phyloP scores from a whole-genome alignment of 2,113 vertebrate genomes.

The Amphiprion ocellaris region DNA sequence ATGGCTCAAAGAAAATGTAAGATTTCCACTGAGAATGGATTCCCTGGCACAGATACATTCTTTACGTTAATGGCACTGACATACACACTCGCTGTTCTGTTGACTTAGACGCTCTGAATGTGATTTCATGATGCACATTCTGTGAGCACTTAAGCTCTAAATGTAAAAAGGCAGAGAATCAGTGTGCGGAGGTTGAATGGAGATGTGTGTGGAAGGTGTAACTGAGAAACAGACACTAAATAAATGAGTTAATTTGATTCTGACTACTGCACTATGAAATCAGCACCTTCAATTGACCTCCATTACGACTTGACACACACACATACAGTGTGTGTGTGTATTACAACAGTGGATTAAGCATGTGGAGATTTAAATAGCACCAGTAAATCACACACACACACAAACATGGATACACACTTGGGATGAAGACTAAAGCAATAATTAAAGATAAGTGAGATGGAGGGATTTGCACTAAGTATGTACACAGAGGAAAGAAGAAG shows the following conservation, averaged over 20 bases:
- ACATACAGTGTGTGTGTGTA: too few relatives aligned
- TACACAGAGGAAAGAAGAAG: constrained; percentile 9
- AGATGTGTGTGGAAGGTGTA: not conserved
- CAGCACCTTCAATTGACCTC: constrained; percentile 39
- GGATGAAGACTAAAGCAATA: constrained; percentile 1
- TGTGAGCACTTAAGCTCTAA: not conserved
- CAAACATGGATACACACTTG: constrained; percentile 20
- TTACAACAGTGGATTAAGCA: constrained; percentile 17
- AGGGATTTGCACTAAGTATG: constrained; percentile 12
- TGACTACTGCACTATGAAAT: constrained; percentile 1
- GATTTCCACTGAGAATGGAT: too few relatives aligned
- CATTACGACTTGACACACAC: not conserved
- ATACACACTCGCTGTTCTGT: too few relatives aligned
- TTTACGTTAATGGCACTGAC: too few relatives aligned
- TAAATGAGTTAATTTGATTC: not conserved
- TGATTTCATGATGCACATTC: not conserved
- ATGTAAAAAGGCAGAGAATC: not conserved
- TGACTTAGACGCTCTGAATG: too few relatives aligned
- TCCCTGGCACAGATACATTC: too few relatives aligned
- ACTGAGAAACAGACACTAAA: not conserved
- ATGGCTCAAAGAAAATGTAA: too few relatives aligned
- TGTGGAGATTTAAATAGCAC: not conserved
- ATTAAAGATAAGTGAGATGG: constrained; percentile 38
- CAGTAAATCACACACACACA: not conserved
- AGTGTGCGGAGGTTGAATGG: not conserved